Conservation (phyloP, 2,888 invertebrate genomes). For the Agrotis segetum region DNA sequence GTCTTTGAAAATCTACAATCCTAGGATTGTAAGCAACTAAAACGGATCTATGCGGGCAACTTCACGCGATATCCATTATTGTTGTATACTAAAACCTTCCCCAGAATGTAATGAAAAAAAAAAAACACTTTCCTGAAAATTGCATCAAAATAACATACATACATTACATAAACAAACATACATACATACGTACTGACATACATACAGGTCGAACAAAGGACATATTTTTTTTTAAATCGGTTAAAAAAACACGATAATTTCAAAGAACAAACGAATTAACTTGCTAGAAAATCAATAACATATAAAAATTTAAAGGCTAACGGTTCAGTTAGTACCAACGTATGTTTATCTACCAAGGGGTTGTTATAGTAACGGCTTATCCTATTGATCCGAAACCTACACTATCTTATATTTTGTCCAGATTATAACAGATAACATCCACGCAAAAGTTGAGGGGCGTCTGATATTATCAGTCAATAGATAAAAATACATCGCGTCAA, state of each 20-base stretch:
- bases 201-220: too few species aligned
- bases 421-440: slow-evolving; percentile 49
- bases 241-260: neutral
- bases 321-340: slow-evolving; percentile 20
- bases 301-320: neutral
- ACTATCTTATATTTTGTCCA: slow-evolving; percentile 49
- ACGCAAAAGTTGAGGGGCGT: slow-evolving; percentile 44
- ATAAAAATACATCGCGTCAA: slow-evolving; percentile 50
- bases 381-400: slow-evolving; percentile 52
- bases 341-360: slow-evolving; percentile 49
- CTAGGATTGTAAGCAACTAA: too few species aligned
- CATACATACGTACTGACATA: too few species aligned
- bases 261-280: neutral
- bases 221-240: too few species aligned
- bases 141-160: too few species aligned
- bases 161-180: too few species aligned
- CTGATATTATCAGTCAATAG: slow-evolving; percentile 57
- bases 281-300: neutral
- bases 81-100: too few species aligned
- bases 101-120: too few species aligned
- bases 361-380: slow-evolving; percentile 60
- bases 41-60: too few species aligned
- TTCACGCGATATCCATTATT: too few species aligned
- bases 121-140: too few species aligned
- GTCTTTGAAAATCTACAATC: too few species aligned